phyloP scores from a whole-genome alignment of 2,888 invertebrate genomes.

The Machimus rusticus region DNA sequence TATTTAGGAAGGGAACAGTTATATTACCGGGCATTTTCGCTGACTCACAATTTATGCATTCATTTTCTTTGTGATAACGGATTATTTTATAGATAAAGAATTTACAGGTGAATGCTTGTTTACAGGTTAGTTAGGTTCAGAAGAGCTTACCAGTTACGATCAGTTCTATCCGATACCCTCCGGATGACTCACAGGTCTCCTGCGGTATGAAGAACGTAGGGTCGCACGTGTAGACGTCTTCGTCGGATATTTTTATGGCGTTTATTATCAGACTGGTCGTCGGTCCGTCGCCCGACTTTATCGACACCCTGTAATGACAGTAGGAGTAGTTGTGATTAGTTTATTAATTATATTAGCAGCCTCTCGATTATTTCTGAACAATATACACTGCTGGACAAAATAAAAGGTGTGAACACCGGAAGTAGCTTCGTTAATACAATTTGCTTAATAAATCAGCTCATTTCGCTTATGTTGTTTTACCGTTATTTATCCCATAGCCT shows the following conservation, averaged over 20 bases:
- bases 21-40: conserved; percentile 28
- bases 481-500: too few species aligned
- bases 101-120: conserved; percentile 18
- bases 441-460: too few species aligned
- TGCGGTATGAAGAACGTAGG: conserved; percentile 78
- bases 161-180: conserved; percentile 77
- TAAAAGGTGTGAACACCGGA: too few species aligned
- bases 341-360: neutral
- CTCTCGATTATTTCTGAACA: too few species aligned
- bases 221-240: conserved; percentile 81
- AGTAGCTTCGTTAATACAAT: too few species aligned
- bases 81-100: conserved; percentile 26
- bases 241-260: conserved; percentile 72
- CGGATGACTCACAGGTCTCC: conserved; percentile 73
- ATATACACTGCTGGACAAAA: too few species aligned
- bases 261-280: conserved; percentile 48
- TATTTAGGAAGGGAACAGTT: conserved; percentile 13
- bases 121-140: conserved; percentile 48
- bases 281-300: conserved; percentile 50
- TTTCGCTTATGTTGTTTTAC: too few species aligned
- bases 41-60: conserved; percentile 37
- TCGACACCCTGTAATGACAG: conserved; percentile 52
- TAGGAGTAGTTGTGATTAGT: too few species aligned
- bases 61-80: conserved; percentile 28
- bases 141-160: conserved; percentile 73